A percentile compares a stretch with the other conserved stretches of the same genome.
These are phyloP conservation scores for Pseudochirops corinnae DNA, from an alignment of 2,797 vertebrate genomes.

Conservation along the genomic window DNA sequence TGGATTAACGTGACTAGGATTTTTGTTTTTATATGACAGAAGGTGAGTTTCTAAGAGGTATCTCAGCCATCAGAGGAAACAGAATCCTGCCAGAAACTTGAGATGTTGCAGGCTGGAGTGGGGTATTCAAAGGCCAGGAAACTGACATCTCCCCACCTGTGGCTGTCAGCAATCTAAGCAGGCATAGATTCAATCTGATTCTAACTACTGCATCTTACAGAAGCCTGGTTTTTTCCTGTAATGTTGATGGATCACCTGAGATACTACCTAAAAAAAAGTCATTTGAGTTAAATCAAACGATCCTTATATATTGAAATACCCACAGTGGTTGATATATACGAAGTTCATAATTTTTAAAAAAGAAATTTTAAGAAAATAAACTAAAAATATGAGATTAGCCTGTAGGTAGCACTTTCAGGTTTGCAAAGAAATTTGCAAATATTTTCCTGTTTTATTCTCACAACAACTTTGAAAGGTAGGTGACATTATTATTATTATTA, in stretches of 20 bases:
- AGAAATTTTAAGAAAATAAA: background rate
- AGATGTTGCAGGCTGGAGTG: background rate
- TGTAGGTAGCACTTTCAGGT: background rate
- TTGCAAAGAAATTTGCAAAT: background rate
- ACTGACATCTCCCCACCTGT: background rate
- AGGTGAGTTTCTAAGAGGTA: background rate
- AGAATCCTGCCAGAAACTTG: background rate
- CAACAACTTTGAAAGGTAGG: background rate
- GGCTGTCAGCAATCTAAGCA: constrained; percentile 11
- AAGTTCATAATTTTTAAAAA: background rate
- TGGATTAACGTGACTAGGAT: background rate
- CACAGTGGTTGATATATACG: background rate
- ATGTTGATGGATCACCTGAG: background rate
- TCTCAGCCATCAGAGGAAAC: background rate
- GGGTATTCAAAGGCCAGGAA: background rate
- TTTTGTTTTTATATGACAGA: background rate
- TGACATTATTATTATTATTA: background rate
- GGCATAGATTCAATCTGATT: background rate
- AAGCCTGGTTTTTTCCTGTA: background rate
- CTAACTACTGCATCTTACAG: background rate
- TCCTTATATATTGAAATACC: background rate
- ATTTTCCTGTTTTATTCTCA: background rate
- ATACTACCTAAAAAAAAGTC: background rate
- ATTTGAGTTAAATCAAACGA: background rate
- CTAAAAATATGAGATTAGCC: background rate